Base-by-base conservation (phyloP, 2,113 vertebrate genomes). In the Platichthys flesus region DNA sequence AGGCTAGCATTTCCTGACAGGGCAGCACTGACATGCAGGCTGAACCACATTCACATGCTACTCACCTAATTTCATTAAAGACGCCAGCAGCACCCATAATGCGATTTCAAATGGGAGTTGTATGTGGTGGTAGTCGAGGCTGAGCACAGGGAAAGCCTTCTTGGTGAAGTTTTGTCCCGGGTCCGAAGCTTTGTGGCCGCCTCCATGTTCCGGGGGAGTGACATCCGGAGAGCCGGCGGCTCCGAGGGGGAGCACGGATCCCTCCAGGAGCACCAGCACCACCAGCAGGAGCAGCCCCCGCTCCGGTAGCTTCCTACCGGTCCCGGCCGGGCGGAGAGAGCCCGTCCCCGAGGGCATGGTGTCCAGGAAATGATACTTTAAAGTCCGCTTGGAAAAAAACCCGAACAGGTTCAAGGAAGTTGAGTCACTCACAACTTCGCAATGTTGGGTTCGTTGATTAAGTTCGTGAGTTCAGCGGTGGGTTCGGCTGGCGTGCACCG, bases 21-120 rank as follows among this genome's bases (percentile, higher is more conserved):
- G 49, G 5, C 21, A 71, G 14, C 16, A 42, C 18, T 20, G 37
- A 47, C 6, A 55, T 16, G 18, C 49, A 37, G 28, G 24, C 13
- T 5, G 6, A 24, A 28, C 10, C 10, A 63, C 62, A 18, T 16
- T 2, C 42, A 10, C 21, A 35, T 7, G 9, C 21, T 6, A 91
- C 97, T 94, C 90, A 99, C 98, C 98, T 83, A 99, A 93, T 85
- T 99, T 99, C 97, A 99, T 99, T 51, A 99, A 82, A 37, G 96
- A 99, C 37, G 98, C 98, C 62, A 99, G 90, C 9, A 99, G 95
- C 61, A 99, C 97, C 98, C 98, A 99, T 28, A 99, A 84, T 0
- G 97, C 90, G 55, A 98, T 96, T 82, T 97, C 96, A 40, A 99
- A 99, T 9, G 97, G 97, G 3, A n/a, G 20, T 28, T 91, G 93